Percentiles rank a stretch among this genome's conserved stretches.
phyloP scores from a whole-genome alignment of 2,888 invertebrate genomes.

The Hydroisotoma schaefferi region DNA sequence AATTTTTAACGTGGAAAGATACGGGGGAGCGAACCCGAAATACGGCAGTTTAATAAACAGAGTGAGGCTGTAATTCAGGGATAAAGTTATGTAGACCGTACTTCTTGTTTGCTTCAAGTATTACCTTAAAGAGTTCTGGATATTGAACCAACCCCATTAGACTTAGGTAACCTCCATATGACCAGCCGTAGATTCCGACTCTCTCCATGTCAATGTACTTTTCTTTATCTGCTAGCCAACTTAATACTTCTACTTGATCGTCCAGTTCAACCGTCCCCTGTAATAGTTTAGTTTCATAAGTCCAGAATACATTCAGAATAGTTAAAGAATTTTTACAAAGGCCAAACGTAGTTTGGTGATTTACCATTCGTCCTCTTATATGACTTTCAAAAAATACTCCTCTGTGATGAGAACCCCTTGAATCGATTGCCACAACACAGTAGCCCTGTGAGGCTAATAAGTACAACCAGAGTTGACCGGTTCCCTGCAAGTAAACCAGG shows the following conservation, averaged over 20 bases:
- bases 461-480: slow-evolving; percentile 86
- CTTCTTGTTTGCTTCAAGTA: slow-evolving; percentile 66
- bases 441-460: slow-evolving; percentile 94
- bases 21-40: no score
- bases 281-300: background rate
- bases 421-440: slow-evolving; percentile 92
- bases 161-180: slow-evolving; percentile 97
- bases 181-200: slow-evolving; percentile 97
- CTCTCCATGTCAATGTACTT: slow-evolving; percentile 87
- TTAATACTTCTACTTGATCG: slow-evolving; percentile 92
- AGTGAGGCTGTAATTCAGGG: no score
- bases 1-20: no score
- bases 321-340: slow-evolving; percentile 1
- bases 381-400: slow-evolving; percentile 89
- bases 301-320: background rate
- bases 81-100: no score
- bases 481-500: slow-evolving; percentile 67
- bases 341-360: background rate
- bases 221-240: slow-evolving; percentile 75
- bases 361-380: slow-evolving; percentile 76
- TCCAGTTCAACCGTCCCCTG: slow-evolving; percentile 85
- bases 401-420: slow-evolving; percentile 89
- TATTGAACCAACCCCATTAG: slow-evolving; percentile 89
- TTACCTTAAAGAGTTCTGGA: slow-evolving; percentile 86
- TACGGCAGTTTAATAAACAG: no score